phyloP scores from a whole-genome alignment of 2,797 vertebrate genomes.

The Anguilla pacifica region DNA sequence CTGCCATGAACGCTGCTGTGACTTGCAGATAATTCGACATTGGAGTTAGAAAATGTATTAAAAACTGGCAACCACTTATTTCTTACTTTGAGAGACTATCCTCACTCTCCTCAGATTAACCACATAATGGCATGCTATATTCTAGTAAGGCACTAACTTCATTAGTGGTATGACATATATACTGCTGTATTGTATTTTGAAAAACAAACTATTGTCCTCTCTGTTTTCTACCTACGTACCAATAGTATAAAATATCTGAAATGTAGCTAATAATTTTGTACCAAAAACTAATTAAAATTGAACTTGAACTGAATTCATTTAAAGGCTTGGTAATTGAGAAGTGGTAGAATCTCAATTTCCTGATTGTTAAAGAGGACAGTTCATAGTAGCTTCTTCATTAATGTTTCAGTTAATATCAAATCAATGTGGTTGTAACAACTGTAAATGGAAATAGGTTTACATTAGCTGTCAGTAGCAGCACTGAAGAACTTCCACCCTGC shows the following conservation, averaged over 20 bases:
- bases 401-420: not conserved
- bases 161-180: too few relatives aligned
- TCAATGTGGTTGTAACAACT: not conserved
- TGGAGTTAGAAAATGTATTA: too few relatives aligned
- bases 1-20: too few relatives aligned
- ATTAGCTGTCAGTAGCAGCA: not conserved
- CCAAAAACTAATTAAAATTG: not conserved
- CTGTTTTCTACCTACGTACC: not conserved
- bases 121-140: too few relatives aligned
- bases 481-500: not conserved
- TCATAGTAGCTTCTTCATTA: not conserved
- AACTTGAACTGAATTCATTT: not conserved
- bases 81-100: too few relatives aligned
- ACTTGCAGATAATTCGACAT: too few relatives aligned
- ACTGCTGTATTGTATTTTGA: too few relatives aligned
- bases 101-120: too few relatives aligned
- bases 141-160: too few relatives aligned
- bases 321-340: not conserved
- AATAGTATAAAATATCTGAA: not conserved
- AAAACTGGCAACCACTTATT: too few relatives aligned
- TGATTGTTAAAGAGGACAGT: not conserved
- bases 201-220: not conserved
- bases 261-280: not conserved
- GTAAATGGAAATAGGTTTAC: not conserved
- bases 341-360: not conserved